Base-by-base conservation (phyloP, 2,888 invertebrate genomes). In the Podabrus alpinus region DNA sequence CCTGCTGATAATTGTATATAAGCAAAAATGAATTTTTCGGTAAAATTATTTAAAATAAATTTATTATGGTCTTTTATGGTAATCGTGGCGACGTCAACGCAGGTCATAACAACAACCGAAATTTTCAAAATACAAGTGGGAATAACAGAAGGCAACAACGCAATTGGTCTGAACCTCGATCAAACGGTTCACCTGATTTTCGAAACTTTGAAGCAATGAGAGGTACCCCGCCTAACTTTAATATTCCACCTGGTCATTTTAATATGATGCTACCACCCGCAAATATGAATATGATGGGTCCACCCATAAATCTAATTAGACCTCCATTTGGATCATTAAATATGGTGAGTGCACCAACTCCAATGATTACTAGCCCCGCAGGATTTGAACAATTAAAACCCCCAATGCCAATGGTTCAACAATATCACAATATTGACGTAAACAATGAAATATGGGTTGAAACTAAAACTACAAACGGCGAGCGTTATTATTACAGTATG, bases 401-500 rank as follows among this genome's bases (percentile, higher is more conserved):
- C 15, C 83, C 84, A n/a, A 62, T n/a, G n/a, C n/a, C n/a, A n/a
- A n/a, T n/a, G n/a, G 73, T 81, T 19, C 81, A 80, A 17, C 85
- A 86, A 24, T 2, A 86, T 85, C 85, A 87, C 85, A 86, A 85
- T 76, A 81, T 88, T 80, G 88, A 88, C 82, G 86, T 88, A 76
- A 88, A 88, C 76, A 86, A 91, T 2, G 95, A 95, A 83, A 90
- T 98, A 15, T 99, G 99, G 99, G 97, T 99, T 21, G 99, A 99
- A 89, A 98, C 98, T 0, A 97, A 97, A 88, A 93, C 97, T 0
- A 93, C 93, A 0, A 98, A 98, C 83, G 98, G 97, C 67, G 97
- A 98, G 88, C 94, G 93, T 0, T 99, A 99, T 87, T 99, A 94
- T 89, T 99, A 99, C 89, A 97, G 99, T 89, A 95, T 97, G 11